Evolutionary conservation across 2,113 vertebrate species (phyloP).

Genomic region (Perccottus glenii): DNA sequence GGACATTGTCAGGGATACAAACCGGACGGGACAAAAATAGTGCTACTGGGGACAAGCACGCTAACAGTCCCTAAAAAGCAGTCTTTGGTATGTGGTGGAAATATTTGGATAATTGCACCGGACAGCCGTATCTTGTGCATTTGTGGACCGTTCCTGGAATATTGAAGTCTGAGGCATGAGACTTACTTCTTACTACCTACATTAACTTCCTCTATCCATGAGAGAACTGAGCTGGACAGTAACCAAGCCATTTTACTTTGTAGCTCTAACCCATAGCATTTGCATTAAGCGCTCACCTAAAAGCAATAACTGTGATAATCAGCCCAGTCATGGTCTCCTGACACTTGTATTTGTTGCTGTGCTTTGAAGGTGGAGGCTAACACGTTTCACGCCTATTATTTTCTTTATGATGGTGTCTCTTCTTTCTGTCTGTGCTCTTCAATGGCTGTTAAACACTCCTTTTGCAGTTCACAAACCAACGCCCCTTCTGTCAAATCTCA

Average conservation of each 20-base stretch:
- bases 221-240: slow-evolving; percentile 43
- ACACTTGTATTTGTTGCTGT: slow-evolving; percentile 51
- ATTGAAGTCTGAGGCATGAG: slow-evolving; percentile 45
- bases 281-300: slow-evolving; percentile 66
- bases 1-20: slow-evolving; percentile 34
- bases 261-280: slow-evolving; percentile 67
- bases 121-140: slow-evolving; percentile 42
- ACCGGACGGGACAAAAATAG: slow-evolving; percentile 23
- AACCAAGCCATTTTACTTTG: slow-evolving; percentile 59
- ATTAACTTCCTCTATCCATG: slow-evolving; percentile 40
- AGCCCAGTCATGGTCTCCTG: slow-evolving; percentile 45
- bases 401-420: slow-evolving; percentile 19
- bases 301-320: slow-evolving; percentile 75
- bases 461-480: slow-evolving; percentile 30
- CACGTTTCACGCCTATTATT: slow-evolving; percentile 49
- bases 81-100: slow-evolving; percentile 29
- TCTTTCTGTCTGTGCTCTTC: slow-evolving; percentile 43
- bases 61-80: slow-evolving; percentile 42
- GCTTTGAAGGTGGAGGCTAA: slow-evolving; percentile 51
- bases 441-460: slow-evolving; percentile 47
- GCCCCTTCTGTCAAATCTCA: slow-evolving; percentile 67
- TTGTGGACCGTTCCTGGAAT: slow-evolving; percentile 44
- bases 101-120: background rate
- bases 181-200: slow-evolving; percentile 58
- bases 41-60: slow-evolving; percentile 19